These are phyloP conservation scores for Hippocampus guttulatus DNA, from an alignment of 2,113 vertebrate genomes.

Conservation along the genomic window DNA sequence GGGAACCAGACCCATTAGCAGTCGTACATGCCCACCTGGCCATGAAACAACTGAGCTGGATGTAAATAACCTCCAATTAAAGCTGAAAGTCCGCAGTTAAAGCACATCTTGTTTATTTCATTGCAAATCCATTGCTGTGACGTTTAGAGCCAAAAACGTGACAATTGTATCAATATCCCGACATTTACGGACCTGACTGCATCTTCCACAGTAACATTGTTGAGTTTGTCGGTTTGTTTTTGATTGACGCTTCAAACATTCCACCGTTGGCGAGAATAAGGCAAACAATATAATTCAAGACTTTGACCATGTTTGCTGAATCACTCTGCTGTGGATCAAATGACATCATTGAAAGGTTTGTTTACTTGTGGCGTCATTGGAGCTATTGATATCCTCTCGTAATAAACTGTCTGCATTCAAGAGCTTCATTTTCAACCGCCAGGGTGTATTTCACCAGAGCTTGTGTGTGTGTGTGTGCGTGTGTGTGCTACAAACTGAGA, in stretches of 20 bases:
- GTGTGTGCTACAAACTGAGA: conserved; percentile 21
- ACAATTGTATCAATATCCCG: no score
- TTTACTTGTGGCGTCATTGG: no score
- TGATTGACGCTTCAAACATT: no score
- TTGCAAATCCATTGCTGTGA: no score
- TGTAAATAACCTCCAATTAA: neutral
- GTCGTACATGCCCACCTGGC: neutral
- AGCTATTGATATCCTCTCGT: no score
- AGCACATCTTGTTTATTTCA: conserved; percentile 3
- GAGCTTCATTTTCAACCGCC: conserved; percentile 16
- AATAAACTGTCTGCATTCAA: conserved; percentile 14
- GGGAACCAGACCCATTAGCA: neutral
- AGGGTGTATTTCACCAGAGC: conserved; percentile 15
- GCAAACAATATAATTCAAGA: no score
- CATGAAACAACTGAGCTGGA: neutral
- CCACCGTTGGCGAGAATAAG: no score
- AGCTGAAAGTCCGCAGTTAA: neutral
- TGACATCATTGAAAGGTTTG: neutral
- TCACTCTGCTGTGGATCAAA: neutral
- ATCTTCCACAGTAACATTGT: neutral
- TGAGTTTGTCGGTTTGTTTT: no score
- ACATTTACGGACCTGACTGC: neutral
- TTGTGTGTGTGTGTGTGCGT: neutral
- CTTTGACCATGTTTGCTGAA: neutral
- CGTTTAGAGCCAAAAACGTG: no score